Conservation (phyloP, 37 sponge, comb jelly and placozoan genomes). For the Beroe forskalii region DNA sequence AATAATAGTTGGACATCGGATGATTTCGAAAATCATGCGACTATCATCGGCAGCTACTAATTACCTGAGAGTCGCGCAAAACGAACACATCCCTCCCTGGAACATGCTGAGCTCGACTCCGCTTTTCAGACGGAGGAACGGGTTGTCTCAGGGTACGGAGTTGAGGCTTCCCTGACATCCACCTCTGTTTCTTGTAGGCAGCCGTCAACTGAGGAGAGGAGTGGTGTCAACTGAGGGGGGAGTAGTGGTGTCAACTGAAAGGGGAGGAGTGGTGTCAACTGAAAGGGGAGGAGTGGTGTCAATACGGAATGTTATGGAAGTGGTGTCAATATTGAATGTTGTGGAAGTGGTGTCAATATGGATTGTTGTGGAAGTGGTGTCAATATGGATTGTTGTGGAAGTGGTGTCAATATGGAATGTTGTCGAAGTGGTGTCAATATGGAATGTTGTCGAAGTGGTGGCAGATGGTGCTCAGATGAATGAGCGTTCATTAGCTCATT, state of each 20-base stretch:
- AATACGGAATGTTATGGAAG: not conserved
- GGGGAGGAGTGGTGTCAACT: not conserved
- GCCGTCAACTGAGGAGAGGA: not conserved
- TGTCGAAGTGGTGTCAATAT: not conserved
- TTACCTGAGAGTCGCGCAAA: slow-evolving; percentile 5
- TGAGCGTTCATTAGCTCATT: too few species aligned
- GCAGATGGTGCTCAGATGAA: too few species aligned
- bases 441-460: not conserved
- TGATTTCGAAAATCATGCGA: too few species aligned
- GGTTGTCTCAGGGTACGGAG: not conserved
- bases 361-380: not conserved
- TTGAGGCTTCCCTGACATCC: not conserved
- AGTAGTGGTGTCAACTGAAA: not conserved
- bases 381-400: not conserved
- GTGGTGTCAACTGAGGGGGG: not conserved
- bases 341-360: not conserved
- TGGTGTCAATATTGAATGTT: not conserved
- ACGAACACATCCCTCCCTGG: slow-evolving; percentile 35
- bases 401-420: not conserved
- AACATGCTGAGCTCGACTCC: slow-evolving; percentile 4
- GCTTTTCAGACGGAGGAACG: not conserved
- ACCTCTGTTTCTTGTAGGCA: not conserved
- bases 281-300: not conserved
- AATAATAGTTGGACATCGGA: too few species aligned
- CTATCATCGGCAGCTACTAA: too few species aligned